Evolutionary conservation across 2,113 vertebrate genomes (phyloP), one percentile per base, ranked within the genome.

Genomic region (Alethe diademata): DNA sequence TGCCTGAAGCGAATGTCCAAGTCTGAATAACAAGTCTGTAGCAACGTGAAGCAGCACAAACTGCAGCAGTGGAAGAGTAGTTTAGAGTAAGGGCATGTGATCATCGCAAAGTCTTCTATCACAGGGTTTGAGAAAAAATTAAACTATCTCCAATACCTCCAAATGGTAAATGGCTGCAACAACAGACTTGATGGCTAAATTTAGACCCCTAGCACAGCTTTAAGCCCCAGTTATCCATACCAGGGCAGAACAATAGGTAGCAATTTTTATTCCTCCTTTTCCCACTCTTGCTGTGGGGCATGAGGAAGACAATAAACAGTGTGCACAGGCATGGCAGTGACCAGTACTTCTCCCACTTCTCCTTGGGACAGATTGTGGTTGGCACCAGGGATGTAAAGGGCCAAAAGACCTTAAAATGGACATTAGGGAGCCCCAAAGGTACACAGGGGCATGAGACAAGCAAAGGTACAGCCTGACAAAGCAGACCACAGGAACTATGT

Each of bases 361-460:
- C 43, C 47, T 19, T 2, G 5, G 25, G n/a, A 48, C 19, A 3
- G 24, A 14, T 28, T 0, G 0, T 16, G 17, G 5, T 1, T 9
- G 38, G 51, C 54, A 70, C 35, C 38, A 15, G 33, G 13, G 38
- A 65, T 16, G 56, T 1, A 42, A 73, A 45, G 14, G 24, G 33
- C 15, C 20, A 14, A 12, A 62, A 19, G 22, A n/a, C 35, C 38
- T 28, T 8, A 7, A 57, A 67, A 87, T 1, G 28, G 23, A 7
- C 8, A 11, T 40, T 0, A n/a, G 53, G 15, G 72, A 60, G 38
- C 8, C 72, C 50, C 51, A 35, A 45, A 72, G 65, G 33, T 9
- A 31, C 60, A 31, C 57, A 56, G 65, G 42, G n/a, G 19, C 2
- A 0, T 10, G 12, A 69, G n/a, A 15, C 3, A 56, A 78, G 70